These are phyloP conservation scores for Drosophila prosaltans DNA, from an alignment of 1,140 invertebrate genomes.

Conservation along the genomic window DNA sequence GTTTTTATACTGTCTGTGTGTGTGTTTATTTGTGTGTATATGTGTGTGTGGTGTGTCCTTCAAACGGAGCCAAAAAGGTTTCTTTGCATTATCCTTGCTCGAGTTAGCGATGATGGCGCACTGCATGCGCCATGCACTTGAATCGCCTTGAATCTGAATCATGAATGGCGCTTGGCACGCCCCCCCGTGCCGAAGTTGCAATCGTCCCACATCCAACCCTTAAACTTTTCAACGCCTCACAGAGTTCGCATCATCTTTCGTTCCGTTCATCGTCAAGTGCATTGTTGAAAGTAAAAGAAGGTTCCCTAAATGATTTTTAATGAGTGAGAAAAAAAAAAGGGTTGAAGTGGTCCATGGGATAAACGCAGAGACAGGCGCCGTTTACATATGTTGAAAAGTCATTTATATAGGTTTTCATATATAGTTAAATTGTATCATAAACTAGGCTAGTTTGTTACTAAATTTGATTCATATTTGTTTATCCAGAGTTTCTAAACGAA, in stretches of 20 bases:
- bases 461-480: no score
- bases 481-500: no score
- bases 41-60: conserved; percentile 35
- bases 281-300: conserved; percentile 60
- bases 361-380: neutral
- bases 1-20: conserved; percentile 45
- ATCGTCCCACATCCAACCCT: conserved; percentile 45
- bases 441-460: no score
- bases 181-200: conserved; percentile 40
- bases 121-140: conserved; percentile 34
- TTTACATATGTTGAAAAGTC: neutral
- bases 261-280: conserved; percentile 32
- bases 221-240: conserved; percentile 25
- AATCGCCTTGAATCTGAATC: neutral
- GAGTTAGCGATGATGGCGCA: conserved; percentile 32
- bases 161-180: conserved; percentile 58
- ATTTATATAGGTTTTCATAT: no score
- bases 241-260: neutral
- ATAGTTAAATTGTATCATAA: no score
- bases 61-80: conserved; percentile 56
- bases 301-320: conserved; percentile 77
- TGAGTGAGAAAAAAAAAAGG: conserved; percentile 37
- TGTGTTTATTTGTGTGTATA: no score
- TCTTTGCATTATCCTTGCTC: conserved; percentile 11
- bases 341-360: conserved; percentile 24